phyloP scores from a whole-genome alignment of 2,888 invertebrate genomes.

The Chrysolina americana region DNA sequence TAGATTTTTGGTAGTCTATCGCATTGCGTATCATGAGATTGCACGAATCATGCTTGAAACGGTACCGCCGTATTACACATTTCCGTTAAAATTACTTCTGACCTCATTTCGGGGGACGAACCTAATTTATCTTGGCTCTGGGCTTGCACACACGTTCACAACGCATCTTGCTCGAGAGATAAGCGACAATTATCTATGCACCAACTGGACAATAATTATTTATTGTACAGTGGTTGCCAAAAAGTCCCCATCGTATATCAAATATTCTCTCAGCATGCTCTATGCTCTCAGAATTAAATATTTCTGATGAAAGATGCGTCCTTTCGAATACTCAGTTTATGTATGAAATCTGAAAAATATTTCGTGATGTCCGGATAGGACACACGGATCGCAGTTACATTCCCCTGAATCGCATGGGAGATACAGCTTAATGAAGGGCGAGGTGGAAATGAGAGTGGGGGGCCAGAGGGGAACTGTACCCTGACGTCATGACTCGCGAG shows the following conservation, averaged over 20 bases:
- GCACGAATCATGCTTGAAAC: slow-evolving; percentile 20
- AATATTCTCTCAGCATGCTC: no score
- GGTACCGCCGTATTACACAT: slow-evolving; percentile 7
- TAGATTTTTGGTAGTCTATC: no score
- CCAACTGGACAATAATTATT: neutral
- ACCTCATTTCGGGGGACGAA: slow-evolving; percentile 29
- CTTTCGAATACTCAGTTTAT: no score
- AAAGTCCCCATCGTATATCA: no score
- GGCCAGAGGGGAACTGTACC: neutral
- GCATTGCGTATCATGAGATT: neutral
- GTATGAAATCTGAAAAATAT: no score
- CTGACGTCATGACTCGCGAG: slow-evolving; percentile 2
- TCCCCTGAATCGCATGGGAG: neutral
- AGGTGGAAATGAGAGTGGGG: neutral
- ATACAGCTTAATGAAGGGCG: neutral
- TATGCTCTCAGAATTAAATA: no score
- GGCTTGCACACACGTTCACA: neutral
- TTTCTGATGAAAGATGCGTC: no score
- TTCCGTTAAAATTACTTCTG: slow-evolving; percentile 33
- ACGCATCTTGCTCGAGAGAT: neutral
- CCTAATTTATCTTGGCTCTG: slow-evolving; percentile 26
- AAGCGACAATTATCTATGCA: neutral
- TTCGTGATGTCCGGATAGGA: neutral
- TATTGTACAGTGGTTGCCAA: neutral
- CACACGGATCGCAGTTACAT: neutral